Conservation (phyloP, 2,113 vertebrate species). For the Microcebus ravelobensis region DNA sequence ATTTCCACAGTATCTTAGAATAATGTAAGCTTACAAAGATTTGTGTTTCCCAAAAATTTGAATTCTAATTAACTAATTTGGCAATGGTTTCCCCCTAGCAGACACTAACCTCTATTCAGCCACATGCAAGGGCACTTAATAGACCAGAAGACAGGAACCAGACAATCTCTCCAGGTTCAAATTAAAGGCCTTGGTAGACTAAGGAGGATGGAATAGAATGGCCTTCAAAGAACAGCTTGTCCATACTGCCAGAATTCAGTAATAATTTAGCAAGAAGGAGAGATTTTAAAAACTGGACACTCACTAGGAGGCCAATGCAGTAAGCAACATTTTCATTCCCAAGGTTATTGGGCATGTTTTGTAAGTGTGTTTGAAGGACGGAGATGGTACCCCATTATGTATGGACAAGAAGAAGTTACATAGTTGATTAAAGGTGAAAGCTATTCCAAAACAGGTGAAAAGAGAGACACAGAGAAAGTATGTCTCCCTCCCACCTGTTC, state of each 20-base stretch:
- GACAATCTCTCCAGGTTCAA: constrained; percentile 7
- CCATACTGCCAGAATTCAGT: background rate
- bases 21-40: constrained; percentile 9
- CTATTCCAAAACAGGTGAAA: background rate
- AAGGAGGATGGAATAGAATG: background rate
- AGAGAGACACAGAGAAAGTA: background rate
- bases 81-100: background rate
- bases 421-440: background rate
- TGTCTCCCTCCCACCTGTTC: background rate
- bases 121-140: background rate
- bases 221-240: background rate
- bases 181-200: background rate
- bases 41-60: background rate
- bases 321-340: background rate
- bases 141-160: constrained; percentile 36
- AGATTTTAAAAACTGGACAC: background rate
- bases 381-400: background rate
- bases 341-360: background rate
- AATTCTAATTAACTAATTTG: constrained; percentile 36
- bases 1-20: constrained; percentile 6
- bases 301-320: background rate
- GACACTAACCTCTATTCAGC: background rate
- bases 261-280: background rate
- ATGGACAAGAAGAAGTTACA: background rate
- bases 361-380: background rate